phyloP scores from a whole-genome alignment of 1,140 invertebrate genomes.

The Hypothenemus hampei region DNA sequence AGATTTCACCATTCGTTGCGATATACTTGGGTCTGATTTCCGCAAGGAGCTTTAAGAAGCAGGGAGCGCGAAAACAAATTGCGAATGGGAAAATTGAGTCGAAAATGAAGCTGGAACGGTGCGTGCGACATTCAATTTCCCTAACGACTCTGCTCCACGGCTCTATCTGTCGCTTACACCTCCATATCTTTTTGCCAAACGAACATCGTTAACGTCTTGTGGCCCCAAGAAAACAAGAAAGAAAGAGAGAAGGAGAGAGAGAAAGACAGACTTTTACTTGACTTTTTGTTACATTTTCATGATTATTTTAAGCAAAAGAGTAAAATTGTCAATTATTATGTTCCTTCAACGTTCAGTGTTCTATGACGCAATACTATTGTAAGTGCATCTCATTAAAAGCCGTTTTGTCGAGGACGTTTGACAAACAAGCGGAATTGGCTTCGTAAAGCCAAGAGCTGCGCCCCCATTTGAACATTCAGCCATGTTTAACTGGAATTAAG shows the following conservation, averaged over 20 bases:
- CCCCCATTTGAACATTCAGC: background rate
- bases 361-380: background rate
- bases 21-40: slow-evolving; percentile 21
- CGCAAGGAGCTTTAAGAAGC: slow-evolving; percentile 17
- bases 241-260: too few relatives aligned
- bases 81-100: slow-evolving; percentile 23
- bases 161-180: slow-evolving; percentile 16
- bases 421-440: slow-evolving; percentile 17
- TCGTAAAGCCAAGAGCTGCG: slow-evolving; percentile 11
- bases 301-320: too few relatives aligned
- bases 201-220: slow-evolving; percentile 18
- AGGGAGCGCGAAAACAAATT: slow-evolving; percentile 23
- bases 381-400: slow-evolving; percentile 19
- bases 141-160: slow-evolving; percentile 15
- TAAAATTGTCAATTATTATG: too few relatives aligned
- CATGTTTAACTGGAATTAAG: slow-evolving; percentile 7
- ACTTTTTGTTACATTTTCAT: too few relatives aligned
- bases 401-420: slow-evolving; percentile 12
- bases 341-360: too few relatives aligned
- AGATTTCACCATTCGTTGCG: slow-evolving; percentile 3
- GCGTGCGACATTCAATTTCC: slow-evolving; percentile 27
- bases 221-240: too few relatives aligned
- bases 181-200: slow-evolving; percentile 17
- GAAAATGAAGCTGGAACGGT: slow-evolving; percentile 21
- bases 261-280: too few relatives aligned